Conservation (phyloP, 2,888 invertebrate genomes). For the Phengaris arion region DNA sequence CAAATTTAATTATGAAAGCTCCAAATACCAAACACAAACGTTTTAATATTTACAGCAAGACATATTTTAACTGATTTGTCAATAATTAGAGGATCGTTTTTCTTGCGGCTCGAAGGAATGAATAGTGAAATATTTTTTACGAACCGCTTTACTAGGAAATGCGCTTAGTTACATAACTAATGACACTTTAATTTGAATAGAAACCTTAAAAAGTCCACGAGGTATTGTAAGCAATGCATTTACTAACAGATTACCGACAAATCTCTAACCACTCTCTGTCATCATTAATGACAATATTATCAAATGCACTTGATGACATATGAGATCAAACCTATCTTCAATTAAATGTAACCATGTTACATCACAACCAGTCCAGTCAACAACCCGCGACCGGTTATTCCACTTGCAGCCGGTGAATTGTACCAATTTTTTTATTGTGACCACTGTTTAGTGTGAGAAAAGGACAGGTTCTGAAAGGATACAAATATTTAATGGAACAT, state of each 20-base stretch:
- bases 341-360: conserved; percentile 53
- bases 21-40: background rate
- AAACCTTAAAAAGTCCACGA: too few relatives aligned
- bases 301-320: background rate
- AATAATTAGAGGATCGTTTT: background rate
- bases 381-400: conserved; percentile 53
- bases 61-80: background rate
- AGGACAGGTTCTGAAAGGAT: conserved; percentile 11
- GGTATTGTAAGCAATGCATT: background rate
- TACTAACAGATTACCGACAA: background rate
- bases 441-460: conserved; percentile 15
- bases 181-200: too few relatives aligned
- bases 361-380: conserved; percentile 74
- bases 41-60: background rate
- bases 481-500: conserved; percentile 7
- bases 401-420: conserved; percentile 31
- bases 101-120: background rate
- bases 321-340: background rate
- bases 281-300: background rate
- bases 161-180: background rate
- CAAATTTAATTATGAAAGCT: conserved; percentile 4
- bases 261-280: background rate
- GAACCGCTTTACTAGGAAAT: background rate
- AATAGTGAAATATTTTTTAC: background rate
- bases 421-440: conserved; percentile 23